phyloP scores from a whole-genome alignment of 2,888 invertebrate species.

The Sesamia inferens region DNA sequence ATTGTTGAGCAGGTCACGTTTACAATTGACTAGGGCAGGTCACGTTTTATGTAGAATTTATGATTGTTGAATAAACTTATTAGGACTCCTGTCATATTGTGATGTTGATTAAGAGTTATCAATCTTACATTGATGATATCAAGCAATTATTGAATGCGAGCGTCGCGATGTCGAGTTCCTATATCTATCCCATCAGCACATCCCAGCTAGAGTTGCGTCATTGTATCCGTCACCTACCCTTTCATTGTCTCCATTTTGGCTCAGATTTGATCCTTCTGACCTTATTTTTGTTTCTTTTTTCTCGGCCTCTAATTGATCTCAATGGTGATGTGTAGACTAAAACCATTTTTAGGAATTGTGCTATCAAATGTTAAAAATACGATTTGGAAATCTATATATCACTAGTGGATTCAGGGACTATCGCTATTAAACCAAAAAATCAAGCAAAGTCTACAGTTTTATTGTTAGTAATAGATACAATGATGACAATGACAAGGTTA shows the following conservation, averaged over 20 bases:
- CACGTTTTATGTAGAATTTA: conserved; percentile 44
- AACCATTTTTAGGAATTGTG: neutral
- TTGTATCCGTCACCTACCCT: neutral
- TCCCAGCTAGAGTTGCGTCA: neutral
- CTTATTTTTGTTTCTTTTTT: neutral
- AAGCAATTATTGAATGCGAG: conserved; percentile 14
- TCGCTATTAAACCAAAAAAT: neutral
- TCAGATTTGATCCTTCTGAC: neutral
- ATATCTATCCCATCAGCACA: neutral
- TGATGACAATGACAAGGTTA: neutral
- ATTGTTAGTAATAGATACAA: neutral
- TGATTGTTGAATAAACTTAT: conserved; percentile 37
- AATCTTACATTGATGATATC: conserved; percentile 13
- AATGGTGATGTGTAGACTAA: neutral
- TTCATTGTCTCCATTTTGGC: no score
- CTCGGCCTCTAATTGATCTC: neutral
- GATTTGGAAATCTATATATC: no score
- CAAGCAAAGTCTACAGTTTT: neutral
- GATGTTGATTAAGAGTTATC: conserved; percentile 38
- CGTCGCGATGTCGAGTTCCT: neutral
- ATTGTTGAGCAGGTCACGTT: no score
- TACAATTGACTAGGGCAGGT: conserved; percentile 16
- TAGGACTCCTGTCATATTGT: conserved; percentile 44
- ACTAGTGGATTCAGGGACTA: neutral
- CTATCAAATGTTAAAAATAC: neutral